Evolutionary conservation across 2,797 vertebrate genomes (phyloP).

Genomic region (Echeneis naucrates): DNA sequence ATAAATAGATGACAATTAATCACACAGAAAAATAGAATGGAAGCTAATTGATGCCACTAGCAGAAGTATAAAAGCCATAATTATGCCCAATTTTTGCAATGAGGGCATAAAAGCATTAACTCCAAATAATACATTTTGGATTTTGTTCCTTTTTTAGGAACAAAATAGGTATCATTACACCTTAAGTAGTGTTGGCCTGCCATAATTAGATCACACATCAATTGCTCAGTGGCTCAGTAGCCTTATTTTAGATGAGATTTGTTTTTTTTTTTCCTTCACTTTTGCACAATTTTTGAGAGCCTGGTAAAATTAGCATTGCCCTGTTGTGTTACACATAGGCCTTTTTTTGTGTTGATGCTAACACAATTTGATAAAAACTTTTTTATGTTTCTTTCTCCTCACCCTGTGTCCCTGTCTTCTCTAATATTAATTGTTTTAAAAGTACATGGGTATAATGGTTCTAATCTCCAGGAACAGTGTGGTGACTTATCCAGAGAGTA

Average conservation of each 20-base stretch:
- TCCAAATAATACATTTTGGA: neutral
- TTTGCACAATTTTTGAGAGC: neutral
- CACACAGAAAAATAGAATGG: neutral
- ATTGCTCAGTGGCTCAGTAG: neutral
- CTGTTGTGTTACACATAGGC: neutral
- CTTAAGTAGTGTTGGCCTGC: neutral
- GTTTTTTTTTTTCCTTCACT: neutral
- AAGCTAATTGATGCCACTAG: neutral
- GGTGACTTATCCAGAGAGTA: conserved; percentile 85
- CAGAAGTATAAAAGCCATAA: neutral
- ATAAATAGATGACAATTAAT: neutral
- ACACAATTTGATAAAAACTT: neutral
- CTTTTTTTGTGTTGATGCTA: conserved; percentile 2
- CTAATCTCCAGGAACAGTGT: conserved; percentile 87
- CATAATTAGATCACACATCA: neutral
- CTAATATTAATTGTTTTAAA: neutral
- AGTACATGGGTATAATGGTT: conserved; percentile 1
- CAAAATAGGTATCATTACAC: neutral
- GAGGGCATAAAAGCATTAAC: neutral
- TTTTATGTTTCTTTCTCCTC: neutral
- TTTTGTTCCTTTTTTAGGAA: neutral
- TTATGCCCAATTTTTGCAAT: neutral
- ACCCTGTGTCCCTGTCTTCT: no score
- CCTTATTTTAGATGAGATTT: neutral
- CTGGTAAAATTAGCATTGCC: neutral